These are phyloP conservation scores for Malthinus flaveolus DNA, from an alignment of 2,888 invertebrate species.

Conservation along the genomic window DNA sequence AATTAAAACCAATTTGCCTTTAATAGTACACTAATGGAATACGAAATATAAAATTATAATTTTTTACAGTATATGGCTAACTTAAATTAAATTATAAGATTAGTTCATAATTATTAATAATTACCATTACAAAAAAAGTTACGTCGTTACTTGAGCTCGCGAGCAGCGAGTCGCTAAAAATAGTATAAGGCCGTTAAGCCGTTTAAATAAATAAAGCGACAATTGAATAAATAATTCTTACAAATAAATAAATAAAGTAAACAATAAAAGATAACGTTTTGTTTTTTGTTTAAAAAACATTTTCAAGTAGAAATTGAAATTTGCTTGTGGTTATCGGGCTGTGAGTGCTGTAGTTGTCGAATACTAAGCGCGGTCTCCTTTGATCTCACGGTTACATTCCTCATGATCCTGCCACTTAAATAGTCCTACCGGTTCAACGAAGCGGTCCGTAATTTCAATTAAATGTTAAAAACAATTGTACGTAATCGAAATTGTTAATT, in stretches of 20 bases:
- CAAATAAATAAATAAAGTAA: no score
- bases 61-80: neutral
- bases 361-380: slow-evolving; percentile 42
- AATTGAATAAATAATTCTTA: no score
- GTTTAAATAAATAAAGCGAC: no score
- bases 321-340: slow-evolving; percentile 6
- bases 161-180: no score
- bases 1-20: neutral
- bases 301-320: neutral
- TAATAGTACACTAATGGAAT: slow-evolving; percentile 1
- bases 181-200: no score
- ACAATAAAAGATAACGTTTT: no score
- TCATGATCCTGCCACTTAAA: slow-evolving; percentile 45
- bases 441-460: slow-evolving; percentile 16
- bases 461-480: no score
- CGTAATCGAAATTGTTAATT: no score
- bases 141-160: no score
- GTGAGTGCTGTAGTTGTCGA: slow-evolving; percentile 27
- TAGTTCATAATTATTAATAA: no score
- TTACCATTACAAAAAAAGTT: no score
- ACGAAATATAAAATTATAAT: slow-evolving; percentile 1
- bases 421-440: slow-evolving; percentile 34
- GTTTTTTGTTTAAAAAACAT: neutral
- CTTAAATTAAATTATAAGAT: neutral
- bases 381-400: slow-evolving; percentile 51